phyloP scores from a whole-genome alignment of 2,113 vertebrate species.

The Morone saxatilis region DNA sequence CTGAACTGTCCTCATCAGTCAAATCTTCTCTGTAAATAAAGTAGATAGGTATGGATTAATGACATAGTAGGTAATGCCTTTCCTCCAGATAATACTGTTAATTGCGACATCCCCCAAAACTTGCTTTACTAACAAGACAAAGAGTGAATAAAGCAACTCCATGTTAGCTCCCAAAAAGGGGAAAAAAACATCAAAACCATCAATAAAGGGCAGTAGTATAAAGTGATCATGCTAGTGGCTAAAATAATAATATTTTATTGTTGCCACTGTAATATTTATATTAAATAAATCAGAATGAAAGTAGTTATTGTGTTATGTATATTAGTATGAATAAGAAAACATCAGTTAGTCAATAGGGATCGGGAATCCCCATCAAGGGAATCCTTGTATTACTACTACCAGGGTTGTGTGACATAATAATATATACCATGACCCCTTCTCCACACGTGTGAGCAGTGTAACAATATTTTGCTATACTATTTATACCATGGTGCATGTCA shows the following conservation, averaged over 20 bases:
- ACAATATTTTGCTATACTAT: not conserved
- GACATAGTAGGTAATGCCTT: not conserved
- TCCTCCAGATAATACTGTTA: no score
- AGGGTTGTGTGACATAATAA: not conserved
- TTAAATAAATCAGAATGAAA: not conserved
- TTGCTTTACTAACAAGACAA: no score
- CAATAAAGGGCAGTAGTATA: not conserved
- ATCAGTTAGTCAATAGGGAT: not conserved
- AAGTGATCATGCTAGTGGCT: not conserved
- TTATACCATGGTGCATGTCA: not conserved
- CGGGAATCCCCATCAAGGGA: no score
- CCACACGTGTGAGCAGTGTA: no score
- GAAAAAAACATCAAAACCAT: no score
- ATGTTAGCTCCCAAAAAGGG: no score
- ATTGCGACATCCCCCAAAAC: no score
- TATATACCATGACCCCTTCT: not conserved
- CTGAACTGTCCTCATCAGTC: slow-evolving; percentile 47
- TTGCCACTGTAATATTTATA: not conserved
- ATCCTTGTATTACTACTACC: not conserved
- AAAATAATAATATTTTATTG: not conserved
- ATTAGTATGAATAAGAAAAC: not conserved
- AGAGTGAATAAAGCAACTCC: no score
- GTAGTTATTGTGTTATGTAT: no score
- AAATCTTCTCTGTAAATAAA: slow-evolving; percentile 41
- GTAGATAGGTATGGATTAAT: not conserved